These are phyloP conservation scores for Channa argus DNA, from an alignment of 2,113 vertebrate genomes.

Conservation along the genomic window DNA sequence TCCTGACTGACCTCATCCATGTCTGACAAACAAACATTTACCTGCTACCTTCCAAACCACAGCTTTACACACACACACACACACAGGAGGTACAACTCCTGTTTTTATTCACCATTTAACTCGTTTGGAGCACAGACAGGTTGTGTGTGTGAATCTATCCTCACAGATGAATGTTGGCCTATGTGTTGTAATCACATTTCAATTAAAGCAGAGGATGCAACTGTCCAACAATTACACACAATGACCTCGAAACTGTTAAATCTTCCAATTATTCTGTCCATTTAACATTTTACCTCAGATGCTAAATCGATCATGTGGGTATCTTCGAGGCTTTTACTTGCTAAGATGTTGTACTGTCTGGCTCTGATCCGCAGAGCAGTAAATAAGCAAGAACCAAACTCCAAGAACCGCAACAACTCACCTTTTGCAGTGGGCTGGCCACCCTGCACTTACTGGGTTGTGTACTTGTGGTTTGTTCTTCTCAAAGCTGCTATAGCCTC, in stretches of 20 bases:
- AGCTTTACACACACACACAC: background rate
- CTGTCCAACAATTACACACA: constrained; percentile 18
- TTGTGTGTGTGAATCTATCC: constrained; percentile 3
- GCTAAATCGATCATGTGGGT: constrained; percentile 40
- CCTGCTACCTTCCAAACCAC: constrained; percentile 11
- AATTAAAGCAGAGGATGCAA: constrained; percentile 32
- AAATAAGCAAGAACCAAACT: constrained; percentile 5
- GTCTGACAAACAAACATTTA: constrained; percentile 28
- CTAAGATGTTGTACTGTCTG: background rate
- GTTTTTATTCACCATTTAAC: constrained; percentile 40
- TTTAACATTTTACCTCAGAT: constrained; percentile 55
- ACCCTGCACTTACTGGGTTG: constrained; percentile 5
- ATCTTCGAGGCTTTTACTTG: constrained; percentile 29
- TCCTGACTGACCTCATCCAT: constrained; percentile 33
- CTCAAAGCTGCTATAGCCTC: background rate
- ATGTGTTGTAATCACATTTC: constrained; percentile 20
- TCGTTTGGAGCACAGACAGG: constrained; percentile 30
- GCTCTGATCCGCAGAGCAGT: constrained; percentile 1
- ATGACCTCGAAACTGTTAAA: constrained; percentile 14
- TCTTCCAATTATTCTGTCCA: constrained; percentile 47
- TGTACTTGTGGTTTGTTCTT: constrained; percentile 7
- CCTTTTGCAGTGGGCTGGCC: constrained; percentile 4
- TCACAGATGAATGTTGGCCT: constrained; percentile 4
- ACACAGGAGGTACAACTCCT: constrained; percentile 4
- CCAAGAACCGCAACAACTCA: constrained; percentile 19